Conservation (phyloP, 2,888 invertebrate genomes). For the Teleogryllus oceanicus region DNA sequence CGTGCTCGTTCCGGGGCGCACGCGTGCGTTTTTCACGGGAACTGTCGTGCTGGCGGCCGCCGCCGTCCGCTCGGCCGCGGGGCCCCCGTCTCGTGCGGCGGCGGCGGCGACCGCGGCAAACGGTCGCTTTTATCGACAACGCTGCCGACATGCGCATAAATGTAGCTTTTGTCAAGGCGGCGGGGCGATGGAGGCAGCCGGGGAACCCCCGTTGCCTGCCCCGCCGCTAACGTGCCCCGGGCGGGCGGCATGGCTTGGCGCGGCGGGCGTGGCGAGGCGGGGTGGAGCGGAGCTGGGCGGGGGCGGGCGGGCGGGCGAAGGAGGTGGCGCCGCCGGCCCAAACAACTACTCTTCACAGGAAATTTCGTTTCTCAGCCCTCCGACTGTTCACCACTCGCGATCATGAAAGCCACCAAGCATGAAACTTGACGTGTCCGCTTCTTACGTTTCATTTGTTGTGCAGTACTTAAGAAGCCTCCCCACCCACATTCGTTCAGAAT, state of each 20-base stretch:
- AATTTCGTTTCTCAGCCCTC: constrained; percentile 6
- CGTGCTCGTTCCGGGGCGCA: too few species aligned
- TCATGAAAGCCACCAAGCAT: background rate
- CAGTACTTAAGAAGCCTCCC: background rate
- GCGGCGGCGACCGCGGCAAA: background rate
- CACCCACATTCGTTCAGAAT: too few species aligned
- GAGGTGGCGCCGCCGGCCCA: background rate
- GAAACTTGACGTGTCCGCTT: background rate
- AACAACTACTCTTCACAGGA: constrained; percentile 11
- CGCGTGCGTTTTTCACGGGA: too few species aligned
- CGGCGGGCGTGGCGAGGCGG: too few species aligned
- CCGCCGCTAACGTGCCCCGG: background rate
- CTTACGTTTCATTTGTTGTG: constrained; percentile 6
- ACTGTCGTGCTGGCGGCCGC: background rate
- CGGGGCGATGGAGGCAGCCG: too few species aligned
- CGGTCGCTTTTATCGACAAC: background rate
- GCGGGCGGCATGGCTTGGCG: too few species aligned
- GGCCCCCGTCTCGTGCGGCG: background rate
- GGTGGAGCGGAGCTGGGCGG: too few species aligned
- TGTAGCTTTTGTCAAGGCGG: background rate
- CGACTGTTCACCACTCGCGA: background rate
- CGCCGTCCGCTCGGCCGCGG: background rate
- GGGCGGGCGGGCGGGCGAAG: background rate
- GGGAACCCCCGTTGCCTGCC: background rate
- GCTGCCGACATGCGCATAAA: background rate